A percentile compares a stretch with the other conserved stretches of the same genome.
Conservation (phyloP, 1,140 invertebrate species). For the Drosophila asahinai region DNA sequence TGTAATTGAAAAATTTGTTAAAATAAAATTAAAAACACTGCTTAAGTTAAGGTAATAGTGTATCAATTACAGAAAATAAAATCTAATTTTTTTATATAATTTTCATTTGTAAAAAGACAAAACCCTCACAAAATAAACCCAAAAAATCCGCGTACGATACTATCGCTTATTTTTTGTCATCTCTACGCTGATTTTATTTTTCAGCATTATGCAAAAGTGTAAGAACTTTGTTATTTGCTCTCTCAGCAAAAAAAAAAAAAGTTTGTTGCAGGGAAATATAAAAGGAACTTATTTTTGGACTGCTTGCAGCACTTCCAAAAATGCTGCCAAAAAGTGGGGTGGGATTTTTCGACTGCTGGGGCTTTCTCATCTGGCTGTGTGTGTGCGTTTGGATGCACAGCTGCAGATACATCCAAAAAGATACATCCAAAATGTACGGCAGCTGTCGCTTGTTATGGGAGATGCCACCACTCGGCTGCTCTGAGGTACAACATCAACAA, state of each 20-base stretch:
- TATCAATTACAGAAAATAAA: too few species aligned
- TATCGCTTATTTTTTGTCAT: neutral
- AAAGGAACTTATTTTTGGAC: slow-evolving; percentile 62
- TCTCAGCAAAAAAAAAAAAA: slow-evolving; percentile 5
- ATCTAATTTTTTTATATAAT: too few species aligned
- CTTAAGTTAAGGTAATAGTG: neutral
- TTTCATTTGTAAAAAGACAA: too few species aligned
- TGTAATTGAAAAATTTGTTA: neutral
- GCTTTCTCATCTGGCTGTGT: neutral
- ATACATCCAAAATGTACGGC: slow-evolving; percentile 69
- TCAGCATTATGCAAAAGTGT: slow-evolving; percentile 65
- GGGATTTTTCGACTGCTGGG: neutral
- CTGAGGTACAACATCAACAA: slow-evolving; percentile 16
- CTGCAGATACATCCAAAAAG: slow-evolving; percentile 65
- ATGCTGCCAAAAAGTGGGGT: slow-evolving; percentile 34
- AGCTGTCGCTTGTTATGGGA: slow-evolving; percentile 58
- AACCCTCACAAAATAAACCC: too few species aligned
- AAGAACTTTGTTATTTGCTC: slow-evolving; percentile 17
- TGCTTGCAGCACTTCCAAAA: slow-evolving; percentile 63
- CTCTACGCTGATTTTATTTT: neutral
- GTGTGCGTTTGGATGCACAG: slow-evolving; percentile 47
- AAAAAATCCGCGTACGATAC: neutral
- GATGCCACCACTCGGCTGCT: slow-evolving; percentile 22
- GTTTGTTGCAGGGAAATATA: slow-evolving; percentile 40
- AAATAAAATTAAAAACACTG: neutral